Conservation (phyloP, 2,113 vertebrate genomes). For the Saccopteryx bilineata region DNA sequence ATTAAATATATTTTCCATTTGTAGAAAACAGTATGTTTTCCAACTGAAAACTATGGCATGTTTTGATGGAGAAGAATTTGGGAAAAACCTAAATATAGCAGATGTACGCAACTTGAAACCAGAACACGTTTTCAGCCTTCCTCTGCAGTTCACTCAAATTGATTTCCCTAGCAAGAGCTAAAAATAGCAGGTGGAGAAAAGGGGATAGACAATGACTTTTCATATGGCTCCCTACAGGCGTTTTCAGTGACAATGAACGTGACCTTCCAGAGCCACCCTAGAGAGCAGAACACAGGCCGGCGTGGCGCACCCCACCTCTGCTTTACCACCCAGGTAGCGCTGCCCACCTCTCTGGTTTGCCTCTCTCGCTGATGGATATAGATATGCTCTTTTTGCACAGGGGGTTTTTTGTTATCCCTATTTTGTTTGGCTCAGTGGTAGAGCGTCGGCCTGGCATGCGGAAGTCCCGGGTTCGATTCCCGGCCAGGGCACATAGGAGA, state of each 20-base stretch:
- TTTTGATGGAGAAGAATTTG: constrained; percentile 72
- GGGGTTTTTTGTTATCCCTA: constrained; percentile 50
- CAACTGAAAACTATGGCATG: background rate
- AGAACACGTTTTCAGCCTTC: constrained; percentile 83
- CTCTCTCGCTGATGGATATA: constrained; percentile 78
- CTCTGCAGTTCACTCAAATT: constrained; percentile 88
- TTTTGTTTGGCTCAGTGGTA: constrained; percentile 70
- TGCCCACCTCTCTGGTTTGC: constrained; percentile 74
- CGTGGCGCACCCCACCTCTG: constrained; percentile 80
- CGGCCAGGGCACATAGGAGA: too few species aligned
- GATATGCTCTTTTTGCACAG: constrained; percentile 21
- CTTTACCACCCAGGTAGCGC: constrained; percentile 48
- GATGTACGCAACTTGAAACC: constrained; percentile 79
- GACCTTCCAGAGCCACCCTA: constrained; percentile 86
- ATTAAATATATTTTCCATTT: constrained; percentile 54
- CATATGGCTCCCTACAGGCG: constrained; percentile 85
- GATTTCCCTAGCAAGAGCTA: constrained; percentile 86
- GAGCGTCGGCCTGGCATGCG: too few species aligned
- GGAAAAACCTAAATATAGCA: constrained; percentile 85
- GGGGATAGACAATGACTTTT: constrained; percentile 85
- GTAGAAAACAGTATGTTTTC: background rate
- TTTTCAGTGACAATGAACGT: constrained; percentile 80
- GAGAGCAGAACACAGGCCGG: constrained; percentile 82
- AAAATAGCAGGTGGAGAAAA: constrained; percentile 85
- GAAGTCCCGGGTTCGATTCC: too few species aligned